Conservation (phyloP, 1,140 invertebrate genomes). For the Drepana arcuata region DNA sequence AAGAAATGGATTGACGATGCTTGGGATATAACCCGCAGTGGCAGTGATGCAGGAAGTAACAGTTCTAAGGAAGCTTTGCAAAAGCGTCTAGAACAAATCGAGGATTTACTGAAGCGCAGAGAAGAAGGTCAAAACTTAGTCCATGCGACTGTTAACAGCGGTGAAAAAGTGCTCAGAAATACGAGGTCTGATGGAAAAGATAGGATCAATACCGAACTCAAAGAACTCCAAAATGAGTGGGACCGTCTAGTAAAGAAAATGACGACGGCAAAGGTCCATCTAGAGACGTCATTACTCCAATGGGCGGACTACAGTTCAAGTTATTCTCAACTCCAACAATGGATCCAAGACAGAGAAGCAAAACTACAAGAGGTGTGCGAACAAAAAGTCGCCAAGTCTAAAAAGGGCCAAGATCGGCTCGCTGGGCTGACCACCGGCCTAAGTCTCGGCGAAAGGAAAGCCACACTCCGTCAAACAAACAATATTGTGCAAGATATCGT, state of each 20-base stretch:
- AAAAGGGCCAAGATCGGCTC: conserved; percentile 76
- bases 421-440: conserved; percentile 82
- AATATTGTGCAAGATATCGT: conserved; percentile 96
- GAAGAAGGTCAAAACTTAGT: conserved; percentile 94
- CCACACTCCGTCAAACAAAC: conserved; percentile 90
- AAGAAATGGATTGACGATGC: conserved; percentile 91
- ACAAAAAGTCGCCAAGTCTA: conserved; percentile 85
- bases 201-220: conserved; percentile 88
- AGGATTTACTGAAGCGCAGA: conserved; percentile 86
- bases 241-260: conserved; percentile 93
- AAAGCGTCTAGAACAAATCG: conserved; percentile 83
- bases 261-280: conserved; percentile 91
- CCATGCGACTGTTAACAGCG: conserved; percentile 91
- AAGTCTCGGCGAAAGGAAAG: conserved; percentile 88
- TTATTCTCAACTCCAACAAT: conserved; percentile 92
- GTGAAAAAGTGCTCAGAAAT: conserved; percentile 91
- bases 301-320: conserved; percentile 97
- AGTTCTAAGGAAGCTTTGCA: conserved; percentile 89
- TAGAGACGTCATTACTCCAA: conserved; percentile 92
- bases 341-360: conserved; percentile 95
- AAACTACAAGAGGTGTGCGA: conserved; percentile 95
- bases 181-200: conserved; percentile 92
- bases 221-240: conserved; percentile 94
- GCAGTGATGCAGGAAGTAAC: conserved; percentile 83
- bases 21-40: conserved; percentile 85